A percentile compares a stretch with the other conserved stretches of the same genome.
phyloP scores from a whole-genome alignment of 2,113 vertebrate genomes.

The Ardeotis arabs region DNA sequence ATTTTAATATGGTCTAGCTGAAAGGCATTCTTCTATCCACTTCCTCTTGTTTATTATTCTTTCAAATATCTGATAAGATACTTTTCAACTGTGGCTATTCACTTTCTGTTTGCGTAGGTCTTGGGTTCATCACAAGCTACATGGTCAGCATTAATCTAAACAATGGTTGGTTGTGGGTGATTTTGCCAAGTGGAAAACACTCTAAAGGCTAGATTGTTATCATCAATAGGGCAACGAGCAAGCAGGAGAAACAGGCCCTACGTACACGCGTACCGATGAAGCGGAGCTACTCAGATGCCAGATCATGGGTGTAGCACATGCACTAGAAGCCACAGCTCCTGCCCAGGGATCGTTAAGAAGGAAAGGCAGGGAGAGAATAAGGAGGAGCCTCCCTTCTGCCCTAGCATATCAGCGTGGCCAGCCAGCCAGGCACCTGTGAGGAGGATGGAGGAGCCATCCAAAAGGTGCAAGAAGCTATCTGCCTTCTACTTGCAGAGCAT shows the following conservation, averaged over 20 bases:
- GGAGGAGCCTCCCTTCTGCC: neutral
- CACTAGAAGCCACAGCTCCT: neutral
- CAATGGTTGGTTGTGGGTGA: slow-evolving; percentile 42
- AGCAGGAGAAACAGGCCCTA: neutral
- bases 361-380: neutral
- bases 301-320: slow-evolving; percentile 38
- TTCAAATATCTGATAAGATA: slow-evolving; percentile 63
- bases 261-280: neutral
- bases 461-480: neutral
- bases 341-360: neutral
- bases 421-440: neutral
- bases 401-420: neutral
- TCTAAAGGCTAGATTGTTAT: slow-evolving; percentile 60
- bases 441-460: neutral
- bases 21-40: slow-evolving; percentile 55
- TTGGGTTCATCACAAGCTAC: slow-evolving; percentile 70
- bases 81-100: slow-evolving; percentile 56
- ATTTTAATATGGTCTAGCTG: neutral
- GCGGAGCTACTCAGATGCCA: slow-evolving; percentile 12
- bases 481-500: neutral
- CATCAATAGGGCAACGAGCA: slow-evolving; percentile 22
- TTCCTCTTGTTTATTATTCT: slow-evolving; percentile 69
- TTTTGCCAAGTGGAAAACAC: slow-evolving; percentile 37
- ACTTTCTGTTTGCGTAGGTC: slow-evolving; percentile 63
- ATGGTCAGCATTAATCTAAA: slow-evolving; percentile 60